Percentiles rank a stretch among this genome's conserved stretches.
These are phyloP conservation scores for Lampropteryx suffumata DNA, from an alignment of 2,888 invertebrate genomes.

Conservation along the genomic window DNA sequence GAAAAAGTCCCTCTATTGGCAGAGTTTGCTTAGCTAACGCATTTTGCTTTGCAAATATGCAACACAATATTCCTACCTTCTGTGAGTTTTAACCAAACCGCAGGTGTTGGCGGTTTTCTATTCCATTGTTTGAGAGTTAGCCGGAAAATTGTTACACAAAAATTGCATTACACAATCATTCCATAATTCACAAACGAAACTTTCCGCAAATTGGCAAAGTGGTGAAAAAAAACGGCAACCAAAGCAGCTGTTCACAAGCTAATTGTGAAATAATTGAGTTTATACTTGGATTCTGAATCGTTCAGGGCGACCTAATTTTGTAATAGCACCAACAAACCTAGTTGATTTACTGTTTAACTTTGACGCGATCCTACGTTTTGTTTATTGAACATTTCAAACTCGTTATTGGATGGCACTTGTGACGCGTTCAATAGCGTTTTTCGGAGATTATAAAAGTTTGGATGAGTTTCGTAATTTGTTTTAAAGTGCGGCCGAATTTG, in stretches of 20 bases:
- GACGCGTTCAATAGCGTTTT: conserved; percentile 29
- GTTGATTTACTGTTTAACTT: conserved; percentile 37
- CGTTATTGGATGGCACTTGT: conserved; percentile 30
- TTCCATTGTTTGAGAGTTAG: conserved; percentile 12
- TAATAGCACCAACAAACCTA: conserved; percentile 33
- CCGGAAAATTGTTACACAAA: conserved; percentile 6
- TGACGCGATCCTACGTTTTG: conserved; percentile 28
- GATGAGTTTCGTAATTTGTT: conserved; percentile 18
- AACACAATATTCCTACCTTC: conserved; percentile 7
- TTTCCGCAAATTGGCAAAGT: conserved; percentile 18
- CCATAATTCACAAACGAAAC: conserved; percentile 20
- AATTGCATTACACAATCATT: conserved; percentile 17
- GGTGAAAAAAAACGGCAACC: conserved; percentile 16
- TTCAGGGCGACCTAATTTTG: conserved; percentile 37
- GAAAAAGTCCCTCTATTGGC: too few relatives aligned
- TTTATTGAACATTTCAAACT: conserved; percentile 29
- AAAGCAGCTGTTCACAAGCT: conserved; percentile 27
- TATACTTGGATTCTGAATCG: conserved; percentile 32
- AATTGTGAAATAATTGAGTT: conserved; percentile 38
- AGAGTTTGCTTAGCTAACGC: too few relatives aligned
- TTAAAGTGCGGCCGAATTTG: conserved; percentile 7
- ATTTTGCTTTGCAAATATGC: conserved; percentile 8
- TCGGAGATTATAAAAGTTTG: conserved; percentile 27
- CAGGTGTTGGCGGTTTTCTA: conserved; percentile 12
- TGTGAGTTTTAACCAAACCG: conserved; percentile 10